Evolutionary conservation across 2,113 vertebrate species (phyloP).

Genomic region (Megaceryle maxima): DNA sequence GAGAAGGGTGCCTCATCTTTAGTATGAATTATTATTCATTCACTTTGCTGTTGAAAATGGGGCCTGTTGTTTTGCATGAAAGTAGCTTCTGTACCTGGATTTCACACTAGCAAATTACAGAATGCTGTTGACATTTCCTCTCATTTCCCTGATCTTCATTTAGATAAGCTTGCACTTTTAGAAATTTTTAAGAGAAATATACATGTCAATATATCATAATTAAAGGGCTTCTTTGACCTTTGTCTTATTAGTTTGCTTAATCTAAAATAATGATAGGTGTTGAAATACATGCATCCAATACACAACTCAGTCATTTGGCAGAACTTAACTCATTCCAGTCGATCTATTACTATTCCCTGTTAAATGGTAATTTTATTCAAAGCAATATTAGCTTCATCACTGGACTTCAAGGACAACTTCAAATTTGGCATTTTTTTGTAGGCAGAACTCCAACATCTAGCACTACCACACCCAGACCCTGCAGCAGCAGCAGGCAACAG

Average conservation of each 20-base stretch:
- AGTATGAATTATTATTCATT: not conserved
- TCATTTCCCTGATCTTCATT: not conserved
- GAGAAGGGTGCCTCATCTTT: not conserved
- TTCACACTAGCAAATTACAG: not conserved
- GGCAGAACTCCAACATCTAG: not conserved
- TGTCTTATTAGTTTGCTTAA: not conserved
- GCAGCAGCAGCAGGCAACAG: not conserved
- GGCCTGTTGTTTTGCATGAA: not conserved
- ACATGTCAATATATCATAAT: not conserved
- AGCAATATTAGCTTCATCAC: not conserved
- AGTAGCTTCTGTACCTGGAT: not conserved
- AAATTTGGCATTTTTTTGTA: not conserved
- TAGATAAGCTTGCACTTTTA: not conserved
- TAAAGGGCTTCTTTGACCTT: not conserved
- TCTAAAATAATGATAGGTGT: not conserved
- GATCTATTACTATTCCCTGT: not conserved
- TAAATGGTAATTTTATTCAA: not conserved
- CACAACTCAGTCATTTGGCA: not conserved
- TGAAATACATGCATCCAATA: not conserved
- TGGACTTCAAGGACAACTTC: not conserved
- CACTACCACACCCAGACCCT: not conserved
- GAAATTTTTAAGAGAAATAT: not conserved
- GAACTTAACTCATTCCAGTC: not conserved
- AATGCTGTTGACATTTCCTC: not conserved
- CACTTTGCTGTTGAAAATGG: not conserved